phyloP scores from a whole-genome alignment of 2,113 vertebrate species.

The Caloenas nicobarica region DNA sequence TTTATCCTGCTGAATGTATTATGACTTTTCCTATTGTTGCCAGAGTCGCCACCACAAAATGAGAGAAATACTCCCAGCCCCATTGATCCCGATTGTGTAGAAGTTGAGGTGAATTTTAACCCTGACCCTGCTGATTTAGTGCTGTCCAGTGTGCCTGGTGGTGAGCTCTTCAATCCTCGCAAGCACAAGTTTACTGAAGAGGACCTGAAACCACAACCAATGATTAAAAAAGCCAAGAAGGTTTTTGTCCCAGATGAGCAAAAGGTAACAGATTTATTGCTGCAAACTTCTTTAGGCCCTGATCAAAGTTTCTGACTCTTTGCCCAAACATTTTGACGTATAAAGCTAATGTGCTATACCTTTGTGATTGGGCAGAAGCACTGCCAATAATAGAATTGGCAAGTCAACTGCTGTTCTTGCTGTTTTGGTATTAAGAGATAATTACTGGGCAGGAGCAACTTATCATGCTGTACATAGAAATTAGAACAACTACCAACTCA shows the following conservation, averaged over 20 bases:
- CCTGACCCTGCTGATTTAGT: constrained; percentile 95
- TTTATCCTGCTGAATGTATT: constrained; percentile 5
- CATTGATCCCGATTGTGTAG: constrained; percentile 88
- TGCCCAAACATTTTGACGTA: not conserved
- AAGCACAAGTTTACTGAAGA: constrained; percentile 96
- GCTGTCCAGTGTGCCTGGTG: constrained; percentile 95
- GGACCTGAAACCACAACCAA: constrained; percentile 97
- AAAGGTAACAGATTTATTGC: constrained; percentile 82
- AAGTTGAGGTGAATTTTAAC: constrained; percentile 93
- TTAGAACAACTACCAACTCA: not conserved
- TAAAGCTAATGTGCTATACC: not conserved
- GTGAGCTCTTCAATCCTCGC: constrained; percentile 96
- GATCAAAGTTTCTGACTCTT: not conserved
- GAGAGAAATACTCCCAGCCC: constrained; percentile 86
- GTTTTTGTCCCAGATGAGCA: constrained; percentile 92
- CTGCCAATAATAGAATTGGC: not conserved
- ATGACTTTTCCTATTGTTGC: constrained; percentile 62
- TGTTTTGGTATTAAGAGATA: constrained; percentile 4
- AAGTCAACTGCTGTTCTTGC: constrained; percentile 9
- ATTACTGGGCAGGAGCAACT: constrained; percentile 7
- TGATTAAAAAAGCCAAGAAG: constrained; percentile 99
- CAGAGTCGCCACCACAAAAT: constrained; percentile 78
- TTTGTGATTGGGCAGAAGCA: not conserved
- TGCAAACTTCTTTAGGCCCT: not conserved
- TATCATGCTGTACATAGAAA: not conserved